Conservation (phyloP, 2,888 invertebrate species). For the Agonopterix subpropinquella region DNA sequence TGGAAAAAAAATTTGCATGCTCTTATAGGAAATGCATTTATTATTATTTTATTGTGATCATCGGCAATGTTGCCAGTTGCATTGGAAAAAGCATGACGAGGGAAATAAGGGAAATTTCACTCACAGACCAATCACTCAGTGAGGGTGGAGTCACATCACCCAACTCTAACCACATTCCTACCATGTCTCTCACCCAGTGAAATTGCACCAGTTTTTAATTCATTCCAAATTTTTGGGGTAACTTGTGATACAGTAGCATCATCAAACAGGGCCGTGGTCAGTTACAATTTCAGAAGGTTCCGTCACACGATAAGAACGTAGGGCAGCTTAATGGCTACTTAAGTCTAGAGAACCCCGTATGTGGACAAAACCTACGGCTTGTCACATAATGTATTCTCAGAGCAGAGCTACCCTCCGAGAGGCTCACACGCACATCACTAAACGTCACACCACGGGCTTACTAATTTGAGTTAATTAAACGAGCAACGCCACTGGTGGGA, state of each 20-base stretch:
- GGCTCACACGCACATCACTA: slow-evolving; percentile 28
- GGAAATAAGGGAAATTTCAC: no score
- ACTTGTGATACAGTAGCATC: no score
- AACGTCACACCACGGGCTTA: slow-evolving; percentile 30
- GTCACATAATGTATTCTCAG: slow-evolving; percentile 62
- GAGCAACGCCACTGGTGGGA: slow-evolving; percentile 31
- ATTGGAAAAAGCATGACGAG: no score
- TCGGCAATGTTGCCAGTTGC: no score
- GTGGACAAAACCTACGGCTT: slow-evolving; percentile 44
- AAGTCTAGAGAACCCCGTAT: slow-evolving; percentile 67
- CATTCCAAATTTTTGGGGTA: background rate
- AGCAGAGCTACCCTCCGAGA: slow-evolving; percentile 50
- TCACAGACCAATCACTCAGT: slow-evolving; percentile 11
- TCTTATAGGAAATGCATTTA: no score
- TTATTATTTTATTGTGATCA: no score
- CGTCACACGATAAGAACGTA: slow-evolving; percentile 46
- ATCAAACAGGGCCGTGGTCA: slow-evolving; percentile 2
- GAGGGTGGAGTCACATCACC: slow-evolving; percentile 46
- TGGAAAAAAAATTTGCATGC: no score
- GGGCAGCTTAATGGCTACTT: slow-evolving; percentile 53
- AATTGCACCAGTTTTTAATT: slow-evolving; percentile 39
- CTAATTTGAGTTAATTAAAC: slow-evolving; percentile 4
- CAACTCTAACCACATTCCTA: slow-evolving; percentile 49
- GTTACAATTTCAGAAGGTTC: slow-evolving; percentile 50
- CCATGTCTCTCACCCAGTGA: slow-evolving; percentile 47